Percentiles rank a stretch among this genome's conserved stretches.
These are phyloP conservation scores for Brachycybe producta DNA, from an alignment of 2,888 invertebrate genomes.

Conservation along the genomic window DNA sequence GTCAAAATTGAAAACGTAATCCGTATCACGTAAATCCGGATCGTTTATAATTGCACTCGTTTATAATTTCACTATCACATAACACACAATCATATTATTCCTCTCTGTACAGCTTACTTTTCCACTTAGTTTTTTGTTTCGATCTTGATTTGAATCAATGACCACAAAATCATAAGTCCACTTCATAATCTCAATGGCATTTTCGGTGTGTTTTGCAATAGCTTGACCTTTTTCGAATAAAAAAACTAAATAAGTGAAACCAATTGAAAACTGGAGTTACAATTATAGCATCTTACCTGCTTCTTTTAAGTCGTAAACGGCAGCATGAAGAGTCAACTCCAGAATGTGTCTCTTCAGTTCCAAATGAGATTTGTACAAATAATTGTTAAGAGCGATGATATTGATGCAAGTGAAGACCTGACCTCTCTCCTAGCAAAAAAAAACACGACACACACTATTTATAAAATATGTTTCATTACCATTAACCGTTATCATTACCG, in stretches of 20 bases:
- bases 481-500: no score
- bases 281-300: conserved; percentile 16
- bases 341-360: conserved; percentile 43
- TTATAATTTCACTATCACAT: no score
- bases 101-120: conserved; percentile 31
- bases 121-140: conserved; percentile 38
- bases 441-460: conserved; percentile 19
- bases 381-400: conserved; percentile 43
- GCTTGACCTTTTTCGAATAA: conserved; percentile 32
- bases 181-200: conserved; percentile 44
- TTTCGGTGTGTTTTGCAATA: conserved; percentile 38
- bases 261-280: not conserved
- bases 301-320: conserved; percentile 44
- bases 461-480: no score
- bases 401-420: conserved; percentile 48
- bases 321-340: conserved; percentile 47
- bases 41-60: no score
- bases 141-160: conserved; percentile 39
- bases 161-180: conserved; percentile 46
- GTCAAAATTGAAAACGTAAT: no score
- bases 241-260: conserved; percentile 3
- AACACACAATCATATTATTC: no score
- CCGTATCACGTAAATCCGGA: no score
- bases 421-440: conserved; percentile 39
- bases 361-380: conserved; percentile 42